Base-by-base conservation (phyloP, 2,113 vertebrate species). In the Labeo rohita region DNA sequence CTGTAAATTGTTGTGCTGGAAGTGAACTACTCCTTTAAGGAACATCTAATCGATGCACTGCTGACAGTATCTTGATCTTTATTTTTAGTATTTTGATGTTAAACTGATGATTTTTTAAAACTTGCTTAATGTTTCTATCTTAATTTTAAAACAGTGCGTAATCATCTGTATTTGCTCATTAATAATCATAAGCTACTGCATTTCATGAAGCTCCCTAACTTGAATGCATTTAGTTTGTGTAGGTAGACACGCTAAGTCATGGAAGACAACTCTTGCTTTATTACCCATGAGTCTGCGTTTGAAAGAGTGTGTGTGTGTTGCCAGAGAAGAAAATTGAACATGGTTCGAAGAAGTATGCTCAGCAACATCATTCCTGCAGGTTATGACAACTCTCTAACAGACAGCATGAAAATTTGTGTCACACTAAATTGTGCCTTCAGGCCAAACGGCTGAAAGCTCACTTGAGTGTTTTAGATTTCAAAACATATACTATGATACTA, bases 241-340 rank as follows among this genome's bases (percentile, higher is more conserved):
- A 21, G 66, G 43, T 81, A 21, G 15, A 74, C 18, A 68, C 3
- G 73, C 63, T 8, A 72, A 36, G 52, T 81, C 77, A 86, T 18
- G 45, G 54, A 86, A 76, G 79, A 82, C 50, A 36, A 23, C 54
- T 75, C 79, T 74, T 86, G 56, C 85, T 76, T 86, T 70, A 82
- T 86, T 86, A 75, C 56, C 45, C 56, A 16, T 23, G 36, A 43
- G 84, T 63, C 23, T 74, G 39, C 36, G 28, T 83, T 63, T 86
- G 54, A 65, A 3, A 12, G 23, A 52, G 45, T 23, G 15, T 36
- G 16, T 6, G 59, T 6, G 59, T 56, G 65, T 50, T 47, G 65
- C 21, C 11, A 16, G 65, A 72, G 18, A 23, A 15, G 43, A 74
- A 75, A 16, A 21, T 18, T 9, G 10, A 50, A 47, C 23, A 70